Conservation (phyloP, 1,140 invertebrate species). For the Papilio polytes region DNA sequence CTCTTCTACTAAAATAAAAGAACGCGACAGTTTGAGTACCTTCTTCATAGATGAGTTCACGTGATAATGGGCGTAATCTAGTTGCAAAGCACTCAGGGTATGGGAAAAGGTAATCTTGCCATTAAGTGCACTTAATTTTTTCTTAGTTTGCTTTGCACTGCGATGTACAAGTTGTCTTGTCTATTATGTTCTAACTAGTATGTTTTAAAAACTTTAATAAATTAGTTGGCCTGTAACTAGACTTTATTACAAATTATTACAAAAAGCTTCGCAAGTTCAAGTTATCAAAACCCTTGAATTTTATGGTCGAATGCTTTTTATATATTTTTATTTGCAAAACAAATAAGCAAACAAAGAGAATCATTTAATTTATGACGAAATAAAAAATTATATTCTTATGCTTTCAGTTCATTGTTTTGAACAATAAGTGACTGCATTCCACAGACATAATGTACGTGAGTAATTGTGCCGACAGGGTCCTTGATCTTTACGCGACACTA, state of each 20-base stretch:
- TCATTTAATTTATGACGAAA: slow-evolving; percentile 4
- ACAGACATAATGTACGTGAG: slow-evolving; percentile 45
- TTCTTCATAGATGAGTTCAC: slow-evolving; percentile 44
- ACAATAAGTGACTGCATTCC: slow-evolving; percentile 26
- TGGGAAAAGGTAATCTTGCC: slow-evolving; percentile 30
- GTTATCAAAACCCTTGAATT: background rate
- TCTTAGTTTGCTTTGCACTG: background rate
- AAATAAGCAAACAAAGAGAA: background rate
- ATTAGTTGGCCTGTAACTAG: too few species aligned
- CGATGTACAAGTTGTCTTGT: background rate
- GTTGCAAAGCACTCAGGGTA: slow-evolving; percentile 43
- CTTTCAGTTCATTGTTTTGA: slow-evolving; percentile 30
- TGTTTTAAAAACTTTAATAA: background rate
- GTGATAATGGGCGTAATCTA: slow-evolving; percentile 53
- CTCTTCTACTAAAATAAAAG: background rate
- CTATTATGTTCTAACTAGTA: background rate
- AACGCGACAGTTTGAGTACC: slow-evolving; percentile 44
- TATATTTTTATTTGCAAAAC: background rate
- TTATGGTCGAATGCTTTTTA: background rate
- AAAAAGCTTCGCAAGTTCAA: too few species aligned
- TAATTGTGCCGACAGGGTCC: slow-evolving; percentile 46
- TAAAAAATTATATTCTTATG: background rate
- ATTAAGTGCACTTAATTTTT: slow-evolving; percentile 33
- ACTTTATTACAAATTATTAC: too few species aligned
- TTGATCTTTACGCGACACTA: slow-evolving; percentile 47